Percentiles rank a stretch among this genome's conserved stretches.
Evolutionary conservation across 2,113 vertebrate species (phyloP).

Genomic region (Tragelaphus scriptus): DNA sequence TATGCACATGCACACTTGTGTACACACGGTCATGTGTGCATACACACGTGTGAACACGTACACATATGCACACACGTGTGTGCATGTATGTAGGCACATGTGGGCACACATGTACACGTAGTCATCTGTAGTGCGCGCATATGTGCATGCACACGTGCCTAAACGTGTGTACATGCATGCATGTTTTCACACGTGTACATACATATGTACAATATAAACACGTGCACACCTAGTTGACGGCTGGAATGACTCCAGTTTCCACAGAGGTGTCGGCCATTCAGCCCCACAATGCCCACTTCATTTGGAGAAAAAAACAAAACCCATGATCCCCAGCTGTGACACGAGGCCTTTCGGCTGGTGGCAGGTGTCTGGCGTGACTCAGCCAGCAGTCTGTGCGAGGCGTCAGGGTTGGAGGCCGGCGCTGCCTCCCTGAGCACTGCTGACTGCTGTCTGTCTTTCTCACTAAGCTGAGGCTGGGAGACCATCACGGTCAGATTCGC

Average conservation of each 20-base stretch:
- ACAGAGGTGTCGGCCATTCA: background rate
- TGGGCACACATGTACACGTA: accelerated
- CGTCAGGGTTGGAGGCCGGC: accelerated
- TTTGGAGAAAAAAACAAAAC: conserved; percentile 24
- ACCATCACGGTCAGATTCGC: accelerated
- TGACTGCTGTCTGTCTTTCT: background rate
- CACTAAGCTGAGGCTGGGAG: background rate
- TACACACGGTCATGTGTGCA: accelerated
- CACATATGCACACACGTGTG: background rate
- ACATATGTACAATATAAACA: background rate
- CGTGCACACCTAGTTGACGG: accelerated
- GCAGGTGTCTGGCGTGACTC: background rate
- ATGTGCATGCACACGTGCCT: accelerated
- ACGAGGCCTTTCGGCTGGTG: background rate
- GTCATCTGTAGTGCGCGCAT: accelerated
- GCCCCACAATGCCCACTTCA: background rate
- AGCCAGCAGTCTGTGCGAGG: accelerated
- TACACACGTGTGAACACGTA: accelerated
- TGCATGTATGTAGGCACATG: accelerated
- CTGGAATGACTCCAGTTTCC: background rate
- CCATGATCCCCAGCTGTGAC: background rate
- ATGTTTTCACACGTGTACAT: background rate
- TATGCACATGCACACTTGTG: accelerated
- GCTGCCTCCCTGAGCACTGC: accelerated
- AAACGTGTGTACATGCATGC: accelerated